phyloP scores from a whole-genome alignment of 2,113 vertebrate genomes.

The Coturnix japonica region DNA sequence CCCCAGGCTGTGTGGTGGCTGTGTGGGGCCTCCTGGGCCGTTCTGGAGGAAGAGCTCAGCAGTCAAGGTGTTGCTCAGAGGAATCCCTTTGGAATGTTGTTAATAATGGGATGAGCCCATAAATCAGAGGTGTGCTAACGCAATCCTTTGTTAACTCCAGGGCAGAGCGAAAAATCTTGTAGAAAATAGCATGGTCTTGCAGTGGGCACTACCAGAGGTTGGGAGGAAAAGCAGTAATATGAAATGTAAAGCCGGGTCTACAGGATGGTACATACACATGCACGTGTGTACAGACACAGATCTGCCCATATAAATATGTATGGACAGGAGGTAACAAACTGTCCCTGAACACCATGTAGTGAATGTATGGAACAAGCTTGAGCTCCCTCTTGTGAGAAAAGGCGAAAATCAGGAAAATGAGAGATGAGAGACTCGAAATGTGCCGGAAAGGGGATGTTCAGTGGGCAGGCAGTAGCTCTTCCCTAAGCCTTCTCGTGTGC shows the following conservation, averaged over 20 bases:
- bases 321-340: not conserved
- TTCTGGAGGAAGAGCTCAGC: not conserved
- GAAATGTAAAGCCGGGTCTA: not conserved
- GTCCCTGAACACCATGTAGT: not conserved
- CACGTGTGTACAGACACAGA: not conserved
- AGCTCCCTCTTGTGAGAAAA: constrained; percentile 73
- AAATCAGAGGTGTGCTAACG: not conserved
- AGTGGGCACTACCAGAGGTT: not conserved
- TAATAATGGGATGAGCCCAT: not conserved
- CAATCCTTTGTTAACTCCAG: not conserved
- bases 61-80: not conserved
- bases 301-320: not conserved
- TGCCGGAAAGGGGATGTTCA: not conserved
- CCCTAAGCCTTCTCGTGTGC: not conserved
- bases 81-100: not conserved
- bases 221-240: not conserved
- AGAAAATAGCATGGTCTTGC: not conserved
- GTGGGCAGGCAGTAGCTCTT: not conserved
- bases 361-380: not conserved
- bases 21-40: not conserved
- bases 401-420: not conserved
- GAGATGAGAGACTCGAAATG: not conserved
- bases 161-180: not conserved
- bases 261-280: not conserved
- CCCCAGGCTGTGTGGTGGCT: not conserved